Conservation (phyloP, 1,140 invertebrate species). For the Adoxophyes honmai region DNA sequence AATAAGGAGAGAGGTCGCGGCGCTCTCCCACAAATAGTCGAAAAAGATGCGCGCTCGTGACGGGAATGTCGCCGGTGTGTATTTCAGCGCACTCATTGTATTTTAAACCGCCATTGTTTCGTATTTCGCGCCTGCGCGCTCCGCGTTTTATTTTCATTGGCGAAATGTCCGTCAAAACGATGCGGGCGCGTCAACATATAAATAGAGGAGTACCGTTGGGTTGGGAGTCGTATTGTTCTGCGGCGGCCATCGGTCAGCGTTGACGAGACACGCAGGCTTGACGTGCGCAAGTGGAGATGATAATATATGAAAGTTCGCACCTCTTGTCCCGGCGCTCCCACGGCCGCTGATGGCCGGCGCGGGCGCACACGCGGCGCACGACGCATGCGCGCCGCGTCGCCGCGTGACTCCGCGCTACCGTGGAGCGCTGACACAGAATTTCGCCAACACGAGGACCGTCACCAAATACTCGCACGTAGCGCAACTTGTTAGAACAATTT, state of each 20-base stretch:
- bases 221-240: conserved; percentile 6
- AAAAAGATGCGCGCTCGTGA: conserved; percentile 70
- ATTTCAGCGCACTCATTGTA: conserved; percentile 70
- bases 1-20: conserved; percentile 47
- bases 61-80: conserved; percentile 63
- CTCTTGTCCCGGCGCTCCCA: neutral
- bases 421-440: neutral
- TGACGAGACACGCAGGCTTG: conserved; percentile 5
- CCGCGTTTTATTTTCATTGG: conserved; percentile 23
- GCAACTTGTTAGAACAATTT: too few species aligned
- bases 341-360: neutral
- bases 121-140: conserved; percentile 60
- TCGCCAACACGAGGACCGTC: neutral
- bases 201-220: conserved; percentile 24
- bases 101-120: conserved; percentile 71
- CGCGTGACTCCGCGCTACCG: neutral
- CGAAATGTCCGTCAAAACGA: conserved; percentile 28
- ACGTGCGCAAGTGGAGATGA: neutral
- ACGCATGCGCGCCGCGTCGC: conserved; percentile 1
- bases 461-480: too few species aligned
- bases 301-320: too few species aligned
- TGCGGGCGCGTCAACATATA: conserved; percentile 25
- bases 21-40: conserved; percentile 53
- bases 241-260: conserved; percentile 6
- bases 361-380: too few species aligned